phyloP scores from a whole-genome alignment of 2,797 vertebrate species.

The Sebastolobus altivelis region DNA sequence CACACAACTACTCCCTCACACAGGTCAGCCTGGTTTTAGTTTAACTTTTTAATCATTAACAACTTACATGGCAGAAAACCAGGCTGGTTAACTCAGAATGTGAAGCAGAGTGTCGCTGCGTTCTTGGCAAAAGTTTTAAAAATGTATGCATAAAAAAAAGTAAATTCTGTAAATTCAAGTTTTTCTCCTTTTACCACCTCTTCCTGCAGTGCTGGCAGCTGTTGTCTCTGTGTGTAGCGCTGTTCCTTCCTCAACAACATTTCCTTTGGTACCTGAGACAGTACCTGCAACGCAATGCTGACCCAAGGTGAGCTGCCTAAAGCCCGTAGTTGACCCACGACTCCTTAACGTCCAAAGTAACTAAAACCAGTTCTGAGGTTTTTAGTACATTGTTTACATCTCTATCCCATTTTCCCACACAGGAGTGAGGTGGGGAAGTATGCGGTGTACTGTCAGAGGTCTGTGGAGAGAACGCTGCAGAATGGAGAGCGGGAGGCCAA shows the following conservation, averaged over 20 bases:
- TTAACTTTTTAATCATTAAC: not conserved
- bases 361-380: not conserved
- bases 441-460: slow-evolving; percentile 94
- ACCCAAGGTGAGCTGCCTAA: slow-evolving; percentile 87
- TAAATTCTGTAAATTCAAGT: not conserved
- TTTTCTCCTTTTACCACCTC: not conserved
- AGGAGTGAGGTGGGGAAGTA: slow-evolving; percentile 96
- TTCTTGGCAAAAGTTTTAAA: not conserved
- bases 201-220: slow-evolving; percentile 94
- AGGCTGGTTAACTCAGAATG: not conserved
- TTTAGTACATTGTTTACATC: not conserved
- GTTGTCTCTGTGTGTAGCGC: slow-evolving; percentile 93
- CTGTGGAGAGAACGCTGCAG: slow-evolving; percentile 91
- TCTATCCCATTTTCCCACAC: not conserved
- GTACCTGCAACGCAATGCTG: slow-evolving; percentile 91
- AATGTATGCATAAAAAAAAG: not conserved
- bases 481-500: slow-evolving; percentile 93
- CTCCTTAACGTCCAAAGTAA: not conserved
- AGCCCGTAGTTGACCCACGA: not conserved
- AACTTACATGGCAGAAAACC: not conserved
- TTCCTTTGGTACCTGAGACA: slow-evolving; percentile 96
- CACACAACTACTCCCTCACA: slow-evolving; percentile 90
- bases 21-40: slow-evolving; percentile 85
- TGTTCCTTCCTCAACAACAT: slow-evolving; percentile 96
- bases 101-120: not conserved